A percentile compares a stretch with the other conserved stretches of the same genome.
phyloP scores from a whole-genome alignment of 1,140 invertebrate species.

The Rhyacophila brunnea region DNA sequence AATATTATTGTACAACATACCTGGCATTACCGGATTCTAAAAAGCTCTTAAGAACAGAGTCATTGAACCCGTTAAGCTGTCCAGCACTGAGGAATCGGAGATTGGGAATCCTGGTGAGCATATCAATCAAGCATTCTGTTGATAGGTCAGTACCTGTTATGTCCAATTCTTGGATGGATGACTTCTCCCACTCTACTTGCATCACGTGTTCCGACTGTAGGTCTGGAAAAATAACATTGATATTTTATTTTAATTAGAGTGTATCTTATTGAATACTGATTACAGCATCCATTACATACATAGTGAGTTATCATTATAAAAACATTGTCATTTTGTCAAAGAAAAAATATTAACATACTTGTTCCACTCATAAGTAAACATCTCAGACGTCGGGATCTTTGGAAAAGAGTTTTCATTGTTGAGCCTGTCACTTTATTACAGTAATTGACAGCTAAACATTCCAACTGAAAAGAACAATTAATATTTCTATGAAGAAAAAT shows the following conservation, averaged over 20 bases:
- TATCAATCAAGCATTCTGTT: slow-evolving; percentile 89
- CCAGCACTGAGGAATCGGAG: slow-evolving; percentile 91
- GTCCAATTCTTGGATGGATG: slow-evolving; percentile 90
- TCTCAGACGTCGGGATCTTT: slow-evolving; percentile 87
- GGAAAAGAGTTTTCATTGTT: slow-evolving; percentile 93
- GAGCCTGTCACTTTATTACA: slow-evolving; percentile 96
- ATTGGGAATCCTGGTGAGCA: slow-evolving; percentile 84
- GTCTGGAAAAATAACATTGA: slow-evolving; percentile 54
- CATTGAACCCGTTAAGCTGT: slow-evolving; percentile 96
- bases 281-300: too few species aligned
- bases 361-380: slow-evolving; percentile 96
- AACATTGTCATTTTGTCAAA: too few species aligned
- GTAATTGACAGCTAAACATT: slow-evolving; percentile 95
- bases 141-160: slow-evolving; percentile 95
- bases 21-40: slow-evolving; percentile 82
- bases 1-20: slow-evolving; percentile 33
- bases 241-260: too few species aligned
- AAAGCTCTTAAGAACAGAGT: slow-evolving; percentile 88
- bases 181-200: slow-evolving; percentile 98
- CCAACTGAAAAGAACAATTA: slow-evolving; percentile 86
- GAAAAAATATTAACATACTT: slow-evolving; percentile 62
- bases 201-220: slow-evolving; percentile 87
- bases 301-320: too few species aligned
- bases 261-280: too few species aligned
- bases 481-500: too few species aligned